Conservation (phyloP, 2,113 vertebrate species). For the Myotis davidii region DNA sequence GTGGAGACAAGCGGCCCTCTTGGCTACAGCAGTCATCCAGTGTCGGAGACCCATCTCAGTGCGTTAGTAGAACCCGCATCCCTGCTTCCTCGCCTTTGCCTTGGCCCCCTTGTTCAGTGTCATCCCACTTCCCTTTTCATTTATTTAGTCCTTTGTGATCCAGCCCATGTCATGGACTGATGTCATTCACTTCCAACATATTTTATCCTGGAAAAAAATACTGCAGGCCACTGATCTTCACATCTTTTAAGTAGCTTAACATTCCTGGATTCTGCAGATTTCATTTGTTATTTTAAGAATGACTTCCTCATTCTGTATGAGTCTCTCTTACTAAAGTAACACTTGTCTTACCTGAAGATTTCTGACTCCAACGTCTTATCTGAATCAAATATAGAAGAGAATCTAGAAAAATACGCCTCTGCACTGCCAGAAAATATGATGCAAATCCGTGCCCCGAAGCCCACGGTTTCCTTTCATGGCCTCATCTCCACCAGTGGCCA, state of each 20-base stretch:
- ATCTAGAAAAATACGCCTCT: neutral
- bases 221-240: neutral
- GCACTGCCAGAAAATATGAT: neutral
- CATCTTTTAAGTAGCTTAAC: neutral
- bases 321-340: neutral
- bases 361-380: neutral
- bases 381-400: neutral
- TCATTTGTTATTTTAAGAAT: neutral
- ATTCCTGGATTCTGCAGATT: neutral
- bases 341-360: neutral
- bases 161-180: neutral
- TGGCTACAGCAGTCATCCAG: neutral
- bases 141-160: neutral
- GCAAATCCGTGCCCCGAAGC: neutral
- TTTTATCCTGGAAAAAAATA: neutral
- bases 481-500: neutral
- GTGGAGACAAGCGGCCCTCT: neutral
- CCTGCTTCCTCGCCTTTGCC: neutral
- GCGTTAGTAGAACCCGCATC: fast-evolving
- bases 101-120: neutral
- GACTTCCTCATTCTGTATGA: neutral
- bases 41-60: neutral
- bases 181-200: neutral
- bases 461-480: neutral
- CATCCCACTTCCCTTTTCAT: neutral